Evolutionary conservation across 2,113 vertebrate genomes (phyloP), one percentile per base, ranked within the genome.

Genomic region (Synchiropus splendidus): DNA sequence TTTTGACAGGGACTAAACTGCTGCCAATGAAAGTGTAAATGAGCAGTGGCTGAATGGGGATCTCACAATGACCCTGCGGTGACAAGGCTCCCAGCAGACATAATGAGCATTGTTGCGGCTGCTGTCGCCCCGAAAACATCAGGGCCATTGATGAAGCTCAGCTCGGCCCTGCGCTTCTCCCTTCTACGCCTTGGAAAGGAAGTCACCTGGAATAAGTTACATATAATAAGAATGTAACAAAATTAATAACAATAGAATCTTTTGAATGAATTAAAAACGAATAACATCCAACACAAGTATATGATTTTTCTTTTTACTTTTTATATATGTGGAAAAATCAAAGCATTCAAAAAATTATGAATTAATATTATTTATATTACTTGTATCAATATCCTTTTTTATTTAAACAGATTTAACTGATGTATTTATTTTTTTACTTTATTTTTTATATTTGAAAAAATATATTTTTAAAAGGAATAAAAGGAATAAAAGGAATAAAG

Each of bases 1-100:
- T 77, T 84, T 85, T 86, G 81, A 78, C 70, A 72, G 66, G 70
- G 63, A 81, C 74, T 81, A 85, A 88, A 86, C 83, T 75, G 78
- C 67, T 75, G 74, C 79, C 81, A 87, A 68, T 79, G 82, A 88
- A 87, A 85, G 77, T 75, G 68, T 83, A 86, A 86, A 83, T 82
- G 81, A 77, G 72, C 64, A 38, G 42, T 62, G 16, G 53, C 49
- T 84, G 81, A 87, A 86, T 70, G 68, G 60, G 41, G 51, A 37
- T 44, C 27, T 0, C 39, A 84, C 77, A 89, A 79, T 75, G 58
- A 59, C 44, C 70, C 72, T 16, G 62, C 54, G 2, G 18, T 60
- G 77, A 75, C 69, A 57, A 18, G 65, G 67, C 68, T 78, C 73
- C 57, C 27, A 32, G 68, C 67, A 69, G 74, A 82, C 73, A 81